Conservation (phyloP, 2,113 vertebrate species). For the Galeopterus variegatus region DNA sequence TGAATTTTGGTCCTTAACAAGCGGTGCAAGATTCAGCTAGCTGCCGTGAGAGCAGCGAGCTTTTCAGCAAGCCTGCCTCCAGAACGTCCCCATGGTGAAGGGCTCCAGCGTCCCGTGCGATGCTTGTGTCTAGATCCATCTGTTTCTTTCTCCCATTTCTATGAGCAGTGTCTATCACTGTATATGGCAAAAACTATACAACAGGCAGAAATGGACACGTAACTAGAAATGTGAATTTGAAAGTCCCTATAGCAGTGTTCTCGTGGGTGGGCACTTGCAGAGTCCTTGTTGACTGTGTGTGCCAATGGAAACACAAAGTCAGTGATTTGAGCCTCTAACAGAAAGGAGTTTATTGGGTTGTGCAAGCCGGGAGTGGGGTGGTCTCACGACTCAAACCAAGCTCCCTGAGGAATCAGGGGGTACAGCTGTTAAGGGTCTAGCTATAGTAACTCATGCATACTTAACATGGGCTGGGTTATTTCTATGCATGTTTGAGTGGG, state of each 20-base stretch:
- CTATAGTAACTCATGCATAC: too few species aligned
- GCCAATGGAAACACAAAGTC: too few species aligned
- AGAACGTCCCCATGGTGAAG: neutral
- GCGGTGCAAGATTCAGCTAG: neutral
- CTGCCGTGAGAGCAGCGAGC: neutral
- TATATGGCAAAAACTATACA: neutral
- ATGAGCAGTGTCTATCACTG: neutral
- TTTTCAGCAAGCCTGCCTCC: neutral
- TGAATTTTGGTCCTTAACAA: constrained; percentile 39
- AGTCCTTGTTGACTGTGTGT: too few species aligned
- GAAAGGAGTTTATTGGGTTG: too few species aligned
- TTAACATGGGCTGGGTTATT: too few species aligned
- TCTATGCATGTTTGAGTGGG: too few species aligned
- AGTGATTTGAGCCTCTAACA: too few species aligned
- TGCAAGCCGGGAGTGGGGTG: too few species aligned
- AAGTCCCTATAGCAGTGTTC: neutral
- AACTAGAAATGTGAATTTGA: neutral
- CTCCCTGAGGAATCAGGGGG: too few species aligned
- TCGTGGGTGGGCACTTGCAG: too few species aligned
- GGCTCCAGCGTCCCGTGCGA: neutral
- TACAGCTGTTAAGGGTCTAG: too few species aligned
- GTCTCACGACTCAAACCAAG: too few species aligned
- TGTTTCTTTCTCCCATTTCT: constrained; percentile 81
- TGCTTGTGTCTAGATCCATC: constrained; percentile 56
- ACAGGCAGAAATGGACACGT: neutral